Evolutionary conservation across 2,797 vertebrate species (phyloP), one percentile per base, ranked within the genome.

Genomic region (Ptychobarbus kaznakovi): DNA sequence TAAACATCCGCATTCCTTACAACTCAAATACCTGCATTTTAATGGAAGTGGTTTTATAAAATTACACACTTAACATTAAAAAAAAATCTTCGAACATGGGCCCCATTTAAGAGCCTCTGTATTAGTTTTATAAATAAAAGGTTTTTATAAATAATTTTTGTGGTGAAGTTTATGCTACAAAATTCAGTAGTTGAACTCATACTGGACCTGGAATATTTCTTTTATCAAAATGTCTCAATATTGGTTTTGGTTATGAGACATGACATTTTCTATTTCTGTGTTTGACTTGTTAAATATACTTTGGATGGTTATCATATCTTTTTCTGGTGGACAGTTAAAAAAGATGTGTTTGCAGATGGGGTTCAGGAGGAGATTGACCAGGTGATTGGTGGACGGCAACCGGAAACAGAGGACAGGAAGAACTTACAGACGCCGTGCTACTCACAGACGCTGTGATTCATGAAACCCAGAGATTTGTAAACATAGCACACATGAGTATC

Each of bases 371-470:
- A 89, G 88, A 87, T 90, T n/a, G 79, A 85, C 42, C 46, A 6
- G 6, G 66, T 88, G 61, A 86, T 83, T 12, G 87, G 87, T 61
- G 58, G 49, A 44, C 79, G 87, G 25, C 87, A 82, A 32, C 77
- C 82, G 0, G 22, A 78, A 49, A 56, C 49, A 5, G 84, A 79
- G 4, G 90, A 90, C 87, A 85, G 88, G 46, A 88, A 78, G 82
- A 88, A 80, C 53, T 84, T 90, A 49, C 80, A n/a, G n/a, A n/a
- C n/a, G n/a, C n/a, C n/a, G n/a, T n/a, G n/a, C n/a, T n/a, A n/a
- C n/a, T n/a, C n/a, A 90, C 88, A 44, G 79, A 89, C 8, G 88
- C 89, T 4, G 89, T 90, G 42, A 87, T 89, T 46, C 90, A 90
- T 22, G 87, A 90, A 82, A 86, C 58, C 32, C 90, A 90, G 84